phyloP scores from a whole-genome alignment of 2,797 vertebrate genomes.

The Diglossa cyanea region DNA sequence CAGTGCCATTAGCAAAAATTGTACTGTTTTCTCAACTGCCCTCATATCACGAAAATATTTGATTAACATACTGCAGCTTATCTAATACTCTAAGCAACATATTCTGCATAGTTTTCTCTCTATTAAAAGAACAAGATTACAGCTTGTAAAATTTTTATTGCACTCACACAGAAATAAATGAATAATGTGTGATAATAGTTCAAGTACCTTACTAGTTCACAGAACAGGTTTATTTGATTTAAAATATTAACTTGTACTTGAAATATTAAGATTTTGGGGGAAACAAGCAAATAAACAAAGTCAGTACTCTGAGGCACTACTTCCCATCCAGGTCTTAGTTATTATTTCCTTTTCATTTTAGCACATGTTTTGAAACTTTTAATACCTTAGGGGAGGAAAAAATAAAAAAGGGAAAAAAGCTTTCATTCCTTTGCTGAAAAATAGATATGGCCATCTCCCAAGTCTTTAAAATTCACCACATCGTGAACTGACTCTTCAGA shows the following conservation, averaged over 20 bases:
- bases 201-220: background rate
- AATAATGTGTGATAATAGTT: slow-evolving; percentile 44
- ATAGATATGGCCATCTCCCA: slow-evolving; percentile 60
- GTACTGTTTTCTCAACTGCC: slow-evolving; percentile 78
- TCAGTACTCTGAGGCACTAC: slow-evolving; percentile 46
- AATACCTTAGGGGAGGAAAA: background rate
- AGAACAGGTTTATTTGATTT: slow-evolving; percentile 22
- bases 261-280: background rate
- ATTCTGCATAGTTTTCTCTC: slow-evolving; percentile 73
- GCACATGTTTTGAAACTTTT: slow-evolving; percentile 70
- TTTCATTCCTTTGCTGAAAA: slow-evolving; percentile 73
- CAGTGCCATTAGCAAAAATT: slow-evolving; percentile 76
- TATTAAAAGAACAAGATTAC: slow-evolving; percentile 66
- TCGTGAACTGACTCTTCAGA: slow-evolving; percentile 40
- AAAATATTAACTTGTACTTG: slow-evolving; percentile 7
- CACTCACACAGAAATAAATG: slow-evolving; percentile 54
- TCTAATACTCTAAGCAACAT: slow-evolving; percentile 77
- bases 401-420: background rate
- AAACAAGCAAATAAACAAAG: slow-evolving; percentile 13
- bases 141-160: slow-evolving; percentile 63
- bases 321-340: slow-evolving; percentile 69
- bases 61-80: slow-evolving; percentile 78
- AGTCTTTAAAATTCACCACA: slow-evolving; percentile 55
- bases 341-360: slow-evolving; percentile 71
- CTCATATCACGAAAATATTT: slow-evolving; percentile 79